Evolutionary conservation across 2,888 invertebrate genomes (phyloP).

Genomic region (Pyrgus malvae): DNA sequence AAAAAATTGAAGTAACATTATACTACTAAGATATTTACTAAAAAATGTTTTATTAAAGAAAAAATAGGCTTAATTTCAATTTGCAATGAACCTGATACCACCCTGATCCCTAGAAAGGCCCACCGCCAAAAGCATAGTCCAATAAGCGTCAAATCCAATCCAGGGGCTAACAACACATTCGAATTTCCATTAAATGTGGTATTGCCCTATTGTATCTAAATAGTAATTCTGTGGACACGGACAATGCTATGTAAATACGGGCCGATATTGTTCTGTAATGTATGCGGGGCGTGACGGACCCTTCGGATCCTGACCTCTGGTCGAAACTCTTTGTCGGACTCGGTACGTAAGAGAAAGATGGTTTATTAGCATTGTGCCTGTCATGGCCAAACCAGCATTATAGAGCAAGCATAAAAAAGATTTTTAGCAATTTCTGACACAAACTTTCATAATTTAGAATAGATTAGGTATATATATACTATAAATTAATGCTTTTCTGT

Average conservation of each 20-base stretch:
- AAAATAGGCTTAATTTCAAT: too few relatives aligned
- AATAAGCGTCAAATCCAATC: constrained; percentile 14
- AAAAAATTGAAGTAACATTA: too few relatives aligned
- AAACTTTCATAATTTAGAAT: too few relatives aligned
- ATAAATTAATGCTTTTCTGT: too few relatives aligned
- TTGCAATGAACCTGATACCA: too few relatives aligned
- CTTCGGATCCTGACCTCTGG: constrained; percentile 9
- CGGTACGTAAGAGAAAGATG: not conserved
- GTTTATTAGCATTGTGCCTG: not conserved
- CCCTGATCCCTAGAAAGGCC: not conserved
- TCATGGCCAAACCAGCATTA: too few relatives aligned
- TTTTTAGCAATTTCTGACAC: too few relatives aligned
- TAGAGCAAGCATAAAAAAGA: too few relatives aligned
- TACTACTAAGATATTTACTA: too few relatives aligned
- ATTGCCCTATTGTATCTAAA: constrained; percentile 53
- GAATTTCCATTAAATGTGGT: constrained; percentile 34
- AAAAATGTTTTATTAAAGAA: too few relatives aligned
- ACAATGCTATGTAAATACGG: constrained; percentile 72
- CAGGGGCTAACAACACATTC: constrained; percentile 17
- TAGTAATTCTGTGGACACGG: constrained; percentile 58
- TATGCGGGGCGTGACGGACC: constrained; percentile 54
- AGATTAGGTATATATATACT: too few relatives aligned
- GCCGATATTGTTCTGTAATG: constrained; percentile 59
- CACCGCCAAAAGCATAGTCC: too few relatives aligned
- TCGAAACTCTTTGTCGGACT: constrained; percentile 25